These are phyloP conservation scores for Cordilura impudica DNA, from an alignment of 2,888 invertebrate genomes.

Conservation along the genomic window DNA sequence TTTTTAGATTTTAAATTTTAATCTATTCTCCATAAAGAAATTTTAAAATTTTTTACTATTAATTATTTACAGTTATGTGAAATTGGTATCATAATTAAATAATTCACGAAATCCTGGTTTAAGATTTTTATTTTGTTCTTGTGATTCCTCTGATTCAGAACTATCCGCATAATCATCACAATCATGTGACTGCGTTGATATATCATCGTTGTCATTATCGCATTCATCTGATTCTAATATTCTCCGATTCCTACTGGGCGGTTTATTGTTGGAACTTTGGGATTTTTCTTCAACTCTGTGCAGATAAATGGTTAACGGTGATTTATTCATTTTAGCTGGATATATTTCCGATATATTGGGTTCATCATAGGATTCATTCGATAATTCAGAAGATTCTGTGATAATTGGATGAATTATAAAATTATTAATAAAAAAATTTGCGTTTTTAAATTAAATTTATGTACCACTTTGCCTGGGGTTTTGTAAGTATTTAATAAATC, in stretches of 20 bases:
- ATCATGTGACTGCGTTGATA: background rate
- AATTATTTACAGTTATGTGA: conserved; percentile 4
- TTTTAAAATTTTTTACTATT: background rate
- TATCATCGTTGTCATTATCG: background rate
- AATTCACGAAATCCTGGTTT: background rate
- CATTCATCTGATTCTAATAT: background rate
- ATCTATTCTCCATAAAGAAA: too few relatives aligned
- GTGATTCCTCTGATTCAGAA: background rate
- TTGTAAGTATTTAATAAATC: conserved; percentile 4
- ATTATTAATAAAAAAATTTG: background rate
- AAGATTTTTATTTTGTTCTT: background rate
- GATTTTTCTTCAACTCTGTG: conserved; percentile 42
- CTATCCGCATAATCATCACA: background rate
- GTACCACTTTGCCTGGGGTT: conserved; percentile 20
- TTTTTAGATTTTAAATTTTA: too few relatives aligned
- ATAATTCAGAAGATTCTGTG: too few relatives aligned
- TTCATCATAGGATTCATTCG: conserved; percentile 1
- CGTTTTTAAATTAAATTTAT: background rate
- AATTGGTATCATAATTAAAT: background rate
- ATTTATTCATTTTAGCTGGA: background rate
- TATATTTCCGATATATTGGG: conserved; percentile 38
- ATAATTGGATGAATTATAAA: too few relatives aligned
- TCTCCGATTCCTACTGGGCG: background rate
- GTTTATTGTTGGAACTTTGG: background rate
- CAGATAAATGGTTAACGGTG: conserved; percentile 30